Percentiles rank a stretch among this genome's conserved stretches.
These are phyloP conservation scores for Grantiella picta DNA, from an alignment of 2,113 vertebrate species.

Conservation along the genomic window DNA sequence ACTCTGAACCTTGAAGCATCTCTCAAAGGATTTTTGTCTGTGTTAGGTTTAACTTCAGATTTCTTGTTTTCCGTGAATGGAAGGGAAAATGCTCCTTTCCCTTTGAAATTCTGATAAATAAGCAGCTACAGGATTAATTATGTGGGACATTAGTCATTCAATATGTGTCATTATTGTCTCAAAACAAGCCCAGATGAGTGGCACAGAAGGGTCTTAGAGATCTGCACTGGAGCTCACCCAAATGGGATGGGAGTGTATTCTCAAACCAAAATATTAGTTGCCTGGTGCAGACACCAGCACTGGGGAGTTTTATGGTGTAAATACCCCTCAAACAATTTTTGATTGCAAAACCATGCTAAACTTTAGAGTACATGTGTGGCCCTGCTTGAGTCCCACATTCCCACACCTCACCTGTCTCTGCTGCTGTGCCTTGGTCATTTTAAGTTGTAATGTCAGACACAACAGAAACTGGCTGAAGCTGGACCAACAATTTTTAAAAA, in stretches of 20 bases:
- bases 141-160: slow-evolving; percentile 31
- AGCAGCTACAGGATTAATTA: slow-evolving; percentile 9
- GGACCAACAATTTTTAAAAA: not conserved
- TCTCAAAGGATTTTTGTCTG: not conserved
- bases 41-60: not conserved
- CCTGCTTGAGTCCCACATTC: not conserved
- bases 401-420: not conserved
- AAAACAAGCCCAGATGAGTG: slow-evolving; percentile 16
- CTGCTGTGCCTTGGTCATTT: not conserved
- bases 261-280: not conserved
- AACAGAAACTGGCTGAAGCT: not conserved
- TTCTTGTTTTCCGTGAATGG: not conserved
- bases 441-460: not conserved
- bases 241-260: not conserved
- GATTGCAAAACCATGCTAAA: not conserved
- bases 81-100: not conserved
- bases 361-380: not conserved
- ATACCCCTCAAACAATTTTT: not conserved
- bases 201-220: not conserved
- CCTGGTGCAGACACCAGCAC: accelerated
- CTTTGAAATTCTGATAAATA: slow-evolving; percentile 26
- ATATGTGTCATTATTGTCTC: slow-evolving; percentile 29
- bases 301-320: not conserved
- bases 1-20: not conserved
- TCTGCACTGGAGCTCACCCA: not conserved